A percentile compares a stretch with the other conserved stretches of the same genome.
Conservation (phyloP, 2,888 invertebrate genomes). For the Drosophila robusta region DNA sequence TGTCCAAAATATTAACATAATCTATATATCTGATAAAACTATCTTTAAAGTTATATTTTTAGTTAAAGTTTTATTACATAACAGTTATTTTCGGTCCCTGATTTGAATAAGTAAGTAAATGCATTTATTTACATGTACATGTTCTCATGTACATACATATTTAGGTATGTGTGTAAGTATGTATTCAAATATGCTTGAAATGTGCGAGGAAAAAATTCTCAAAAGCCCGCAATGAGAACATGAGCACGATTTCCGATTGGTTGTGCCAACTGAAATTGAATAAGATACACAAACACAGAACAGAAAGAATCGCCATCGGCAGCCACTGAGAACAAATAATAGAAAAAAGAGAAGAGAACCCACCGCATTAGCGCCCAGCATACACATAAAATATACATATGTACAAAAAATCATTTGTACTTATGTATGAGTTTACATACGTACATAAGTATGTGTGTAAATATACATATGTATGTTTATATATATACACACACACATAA, state of each 20-base stretch:
- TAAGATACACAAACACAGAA: constrained; percentile 61
- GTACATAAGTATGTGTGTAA: constrained; percentile 6
- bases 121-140: constrained; percentile 1
- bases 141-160: background rate
- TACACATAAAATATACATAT: constrained; percentile 14
- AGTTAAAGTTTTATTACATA: background rate
- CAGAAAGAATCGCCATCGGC: constrained; percentile 42
- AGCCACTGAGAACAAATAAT: constrained; percentile 55
- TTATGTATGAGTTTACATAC: constrained; percentile 17
- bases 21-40: background rate
- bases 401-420: background rate
- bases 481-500: too few species aligned
- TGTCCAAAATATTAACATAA: too few species aligned
- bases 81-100: background rate
- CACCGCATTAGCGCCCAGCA: constrained; percentile 44
- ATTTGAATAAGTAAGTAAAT: background rate
- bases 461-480: constrained; percentile 21
- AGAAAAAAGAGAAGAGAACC: constrained; percentile 48
- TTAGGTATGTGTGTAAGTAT: background rate
- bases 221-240: constrained; percentile 41
- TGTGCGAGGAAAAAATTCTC: constrained; percentile 12
- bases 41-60: background rate
- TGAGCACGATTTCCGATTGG: constrained; percentile 78
- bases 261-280: constrained; percentile 72
- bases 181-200: background rate